Evolutionary conservation across 1,140 invertebrate species (phyloP).

Genomic region (Nixonia krombeini): DNA sequence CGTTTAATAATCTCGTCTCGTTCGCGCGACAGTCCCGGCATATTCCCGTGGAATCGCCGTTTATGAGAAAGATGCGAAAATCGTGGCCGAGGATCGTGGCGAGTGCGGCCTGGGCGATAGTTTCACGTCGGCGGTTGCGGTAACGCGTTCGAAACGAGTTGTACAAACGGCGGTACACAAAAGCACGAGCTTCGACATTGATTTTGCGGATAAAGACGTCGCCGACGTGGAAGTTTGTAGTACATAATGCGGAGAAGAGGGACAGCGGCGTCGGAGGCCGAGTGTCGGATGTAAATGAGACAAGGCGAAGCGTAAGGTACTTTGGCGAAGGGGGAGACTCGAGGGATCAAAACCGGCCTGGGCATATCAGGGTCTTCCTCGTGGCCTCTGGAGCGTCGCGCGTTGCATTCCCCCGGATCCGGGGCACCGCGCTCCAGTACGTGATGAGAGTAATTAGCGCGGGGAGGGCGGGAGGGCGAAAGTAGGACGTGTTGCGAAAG

Average conservation of each 20-base stretch:
- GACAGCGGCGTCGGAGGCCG: conserved; percentile 8
- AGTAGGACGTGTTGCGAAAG: conserved; percentile 61
- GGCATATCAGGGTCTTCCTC: conserved; percentile 57
- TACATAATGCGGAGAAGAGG: conserved; percentile 1
- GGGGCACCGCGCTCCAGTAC: conserved; percentile 29
- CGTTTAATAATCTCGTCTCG: too few relatives aligned
- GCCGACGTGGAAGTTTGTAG: neutral
- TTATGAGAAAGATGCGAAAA: too few relatives aligned
- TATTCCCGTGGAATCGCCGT: too few relatives aligned
- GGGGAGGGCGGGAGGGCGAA: conserved; percentile 37
- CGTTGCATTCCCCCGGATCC: conserved; percentile 24
- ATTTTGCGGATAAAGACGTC: neutral
- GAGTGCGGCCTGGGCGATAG: too few relatives aligned
- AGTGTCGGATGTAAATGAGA: conserved; percentile 36
- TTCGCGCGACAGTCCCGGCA: too few relatives aligned
- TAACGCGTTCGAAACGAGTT: too few relatives aligned
- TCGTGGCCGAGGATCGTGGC: too few relatives aligned
- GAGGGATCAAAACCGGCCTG: conserved; percentile 40
- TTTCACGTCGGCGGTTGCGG: too few relatives aligned
- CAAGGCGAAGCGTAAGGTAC: conserved; percentile 25
- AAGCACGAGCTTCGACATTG: too few relatives aligned
- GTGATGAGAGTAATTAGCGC: conserved; percentile 63
- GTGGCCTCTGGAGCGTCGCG: conserved; percentile 42
- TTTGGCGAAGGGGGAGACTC: conserved; percentile 12
- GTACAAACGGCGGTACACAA: too few relatives aligned